phyloP scores from a whole-genome alignment of 2,888 invertebrate genomes.

The Ernsta delagoae region DNA sequence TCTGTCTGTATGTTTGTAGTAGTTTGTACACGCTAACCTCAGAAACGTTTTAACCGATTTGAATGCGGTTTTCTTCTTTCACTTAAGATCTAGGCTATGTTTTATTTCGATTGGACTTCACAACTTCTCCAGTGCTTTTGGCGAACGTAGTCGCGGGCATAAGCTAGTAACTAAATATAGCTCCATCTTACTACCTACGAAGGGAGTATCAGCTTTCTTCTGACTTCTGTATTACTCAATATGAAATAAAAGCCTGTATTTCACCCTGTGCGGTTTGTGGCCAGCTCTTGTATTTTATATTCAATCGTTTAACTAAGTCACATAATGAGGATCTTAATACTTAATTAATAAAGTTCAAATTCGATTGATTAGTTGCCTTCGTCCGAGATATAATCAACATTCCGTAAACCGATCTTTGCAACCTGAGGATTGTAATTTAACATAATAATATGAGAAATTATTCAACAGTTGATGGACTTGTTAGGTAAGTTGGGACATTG shows the following conservation, averaged over 20 bases:
- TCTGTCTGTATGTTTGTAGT: too few species aligned
- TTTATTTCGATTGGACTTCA: too few species aligned
- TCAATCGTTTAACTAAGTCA: conserved; percentile 1
- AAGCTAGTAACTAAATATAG: too few species aligned
- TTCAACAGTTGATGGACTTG: conserved; percentile 3
- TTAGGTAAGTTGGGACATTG: background rate
- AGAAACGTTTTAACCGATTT: too few species aligned
- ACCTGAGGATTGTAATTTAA: conserved; percentile 22
- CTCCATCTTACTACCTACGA: background rate
- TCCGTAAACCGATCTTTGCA: conserved; percentile 31
- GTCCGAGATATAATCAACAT: background rate
- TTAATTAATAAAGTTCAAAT: background rate
- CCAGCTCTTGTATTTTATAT: background rate
- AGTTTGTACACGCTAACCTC: too few species aligned
- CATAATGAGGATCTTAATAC: background rate
- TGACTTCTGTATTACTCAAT: conserved; percentile 7
- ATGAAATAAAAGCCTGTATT: conserved; percentile 10
- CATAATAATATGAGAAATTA: conserved; percentile 26
- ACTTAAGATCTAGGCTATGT: too few species aligned
- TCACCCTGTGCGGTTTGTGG: conserved; percentile 19
- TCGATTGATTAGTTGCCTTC: background rate
- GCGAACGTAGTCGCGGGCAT: too few species aligned
- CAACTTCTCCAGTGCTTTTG: too few species aligned
- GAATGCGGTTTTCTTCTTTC: too few species aligned
- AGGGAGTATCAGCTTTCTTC: conserved; percentile 7